phyloP scores from a whole-genome alignment of 2,888 invertebrate genomes.

The Prionchulus punctatus region DNA sequence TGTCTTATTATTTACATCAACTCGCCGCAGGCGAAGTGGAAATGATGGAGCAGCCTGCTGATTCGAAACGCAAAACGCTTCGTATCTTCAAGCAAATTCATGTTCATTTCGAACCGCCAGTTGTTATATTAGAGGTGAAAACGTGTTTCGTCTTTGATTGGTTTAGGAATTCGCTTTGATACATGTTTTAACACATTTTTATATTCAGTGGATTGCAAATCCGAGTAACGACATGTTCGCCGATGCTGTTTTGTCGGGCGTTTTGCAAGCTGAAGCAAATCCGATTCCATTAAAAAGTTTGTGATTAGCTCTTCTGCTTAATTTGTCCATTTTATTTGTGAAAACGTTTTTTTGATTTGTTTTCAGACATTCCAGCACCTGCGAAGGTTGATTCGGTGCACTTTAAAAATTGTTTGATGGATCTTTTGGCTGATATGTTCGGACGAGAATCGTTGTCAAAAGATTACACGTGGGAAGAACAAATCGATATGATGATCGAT shows the following conservation, averaged over 20 bases:
- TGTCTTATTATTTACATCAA: slow-evolving; percentile 37
- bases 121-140: slow-evolving; percentile 61
- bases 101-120: slow-evolving; percentile 58
- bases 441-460: slow-evolving; percentile 82
- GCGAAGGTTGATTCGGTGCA: slow-evolving; percentile 21
- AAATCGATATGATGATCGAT: slow-evolving; percentile 64
- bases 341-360: slow-evolving; percentile 27
- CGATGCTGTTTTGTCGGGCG: slow-evolving; percentile 73
- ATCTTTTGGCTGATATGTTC: slow-evolving; percentile 84
- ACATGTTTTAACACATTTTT: too few species aligned
- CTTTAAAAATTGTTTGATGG: slow-evolving; percentile 58
- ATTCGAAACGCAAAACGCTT: slow-evolving; percentile 46
- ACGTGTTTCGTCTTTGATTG: too few species aligned
- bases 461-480: slow-evolving; percentile 67
- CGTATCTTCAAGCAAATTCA: slow-evolving; percentile 66
- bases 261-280: slow-evolving; percentile 58
- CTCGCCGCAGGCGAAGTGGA: slow-evolving; percentile 32
- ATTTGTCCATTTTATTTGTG: slow-evolving; percentile 33
- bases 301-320: slow-evolving; percentile 13
- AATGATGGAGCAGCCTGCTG: slow-evolving; percentile 10
- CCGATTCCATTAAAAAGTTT: slow-evolving; percentile 27
- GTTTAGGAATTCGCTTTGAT: too few species aligned
- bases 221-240: slow-evolving; percentile 96
- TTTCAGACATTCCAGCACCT: slow-evolving; percentile 42
- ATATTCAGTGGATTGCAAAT: slow-evolving; percentile 65